Conservation (phyloP, 2,888 invertebrate species). For the Epirrita christyi region DNA sequence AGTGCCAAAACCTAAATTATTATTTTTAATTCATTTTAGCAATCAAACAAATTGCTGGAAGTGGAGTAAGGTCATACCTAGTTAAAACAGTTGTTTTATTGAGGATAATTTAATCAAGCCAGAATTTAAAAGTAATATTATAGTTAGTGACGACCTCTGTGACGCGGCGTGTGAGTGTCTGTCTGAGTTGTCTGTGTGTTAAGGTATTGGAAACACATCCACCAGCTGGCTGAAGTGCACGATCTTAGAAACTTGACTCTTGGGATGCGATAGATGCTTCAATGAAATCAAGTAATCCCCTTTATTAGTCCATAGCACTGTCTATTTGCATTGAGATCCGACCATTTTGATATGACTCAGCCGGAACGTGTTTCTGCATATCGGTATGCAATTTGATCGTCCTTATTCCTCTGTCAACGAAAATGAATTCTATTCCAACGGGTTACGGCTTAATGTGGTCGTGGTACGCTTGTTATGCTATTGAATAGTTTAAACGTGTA, state of each 20-base stretch:
- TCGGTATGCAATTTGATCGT: constrained; percentile 30
- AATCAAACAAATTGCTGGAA: too few relatives aligned
- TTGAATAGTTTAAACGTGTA: constrained; percentile 36
- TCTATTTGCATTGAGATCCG: constrained; percentile 25
- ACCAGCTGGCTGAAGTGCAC: neutral
- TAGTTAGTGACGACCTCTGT: too few relatives aligned
- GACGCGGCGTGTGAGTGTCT: too few relatives aligned
- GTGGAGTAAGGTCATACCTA: too few relatives aligned
- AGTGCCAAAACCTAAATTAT: too few relatives aligned
- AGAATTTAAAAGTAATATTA: too few relatives aligned
- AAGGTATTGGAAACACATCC: too few relatives aligned
- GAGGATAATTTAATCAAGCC: too few relatives aligned
- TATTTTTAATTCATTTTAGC: too few relatives aligned
- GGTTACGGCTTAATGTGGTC: neutral
- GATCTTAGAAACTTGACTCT: too few relatives aligned
- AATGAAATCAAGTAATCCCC: constrained; percentile 2
- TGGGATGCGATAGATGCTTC: neutral
- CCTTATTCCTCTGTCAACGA: constrained; percentile 15
- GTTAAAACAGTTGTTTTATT: too few relatives aligned
- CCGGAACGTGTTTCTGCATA: constrained; percentile 32
- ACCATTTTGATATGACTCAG: constrained; percentile 26
- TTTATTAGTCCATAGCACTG: neutral
- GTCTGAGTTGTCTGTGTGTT: too few relatives aligned
- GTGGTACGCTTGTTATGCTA: constrained; percentile 14
- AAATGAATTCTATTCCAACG: constrained; percentile 5